Evolutionary conservation across 2,113 vertebrate species (phyloP), one percentile per base, ranked within the genome.

Genomic region (Marmota flaviventris): DNA sequence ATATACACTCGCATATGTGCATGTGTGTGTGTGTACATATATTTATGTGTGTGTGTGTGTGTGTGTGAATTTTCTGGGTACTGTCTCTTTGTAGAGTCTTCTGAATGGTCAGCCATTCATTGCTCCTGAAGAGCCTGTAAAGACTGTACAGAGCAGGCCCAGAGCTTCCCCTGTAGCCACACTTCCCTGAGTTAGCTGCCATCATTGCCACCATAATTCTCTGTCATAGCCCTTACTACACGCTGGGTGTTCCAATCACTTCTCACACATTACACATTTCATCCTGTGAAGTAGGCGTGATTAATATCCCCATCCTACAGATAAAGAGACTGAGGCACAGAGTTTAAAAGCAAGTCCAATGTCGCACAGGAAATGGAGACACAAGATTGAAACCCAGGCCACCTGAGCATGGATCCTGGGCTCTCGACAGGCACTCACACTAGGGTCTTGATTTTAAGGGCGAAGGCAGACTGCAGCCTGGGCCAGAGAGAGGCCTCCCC

Each of bases 201-300:
- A 5, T 42, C 73, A 7, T 29, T 65, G 1, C 18, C n/a, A 3
- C 45, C 34, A 8, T 20, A 29, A 51, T 4, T 17, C 24, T 27
- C 77, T 37, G n/a, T 22, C 13, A n/a, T 0, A 51, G 22, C 39
- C 27, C 48, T 39, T 18, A 10, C 3, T 0, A 20, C 1, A 37
- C 0, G 9, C 79, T 14, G 2, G 37, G 69, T 3, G 12, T 42
- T 20, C 81, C 9, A 37, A 72, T 61, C n/a, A 18, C 69, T 18
- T 39, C 0, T n/a, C 0, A 8, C 4, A 11, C 3, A 29, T 11
- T 22, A 34, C 65, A 69, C 42, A 17, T 1, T 22, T 63, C 63
- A 53, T 51, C 58, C 29, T 32, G 4, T 8, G 14, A 92, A 42
- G 75, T 2, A 53, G n/a, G 29, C 3, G n/a, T 58, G 45, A 61